Evolutionary conservation across 2,888 invertebrate genomes (phyloP).

Genomic region (Scelioninae gen. 1): DNA sequence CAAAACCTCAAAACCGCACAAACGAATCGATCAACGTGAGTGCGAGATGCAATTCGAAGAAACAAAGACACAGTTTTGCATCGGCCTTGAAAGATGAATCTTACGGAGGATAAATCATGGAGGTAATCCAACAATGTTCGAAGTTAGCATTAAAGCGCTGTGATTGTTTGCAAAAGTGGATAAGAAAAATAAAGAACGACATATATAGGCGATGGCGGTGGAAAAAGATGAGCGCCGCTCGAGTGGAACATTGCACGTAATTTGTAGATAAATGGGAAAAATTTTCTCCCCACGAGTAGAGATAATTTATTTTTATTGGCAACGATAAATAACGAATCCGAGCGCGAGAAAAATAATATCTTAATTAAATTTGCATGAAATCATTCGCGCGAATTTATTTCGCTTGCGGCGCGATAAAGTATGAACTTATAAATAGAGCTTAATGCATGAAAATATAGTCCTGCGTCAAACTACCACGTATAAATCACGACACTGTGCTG

Average conservation of each 20-base stretch:
- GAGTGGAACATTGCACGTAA: slow-evolving; percentile 23
- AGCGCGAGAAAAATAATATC: slow-evolving; percentile 20
- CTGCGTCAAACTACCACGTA: slow-evolving; percentile 41
- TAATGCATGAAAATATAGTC: slow-evolving; percentile 51
- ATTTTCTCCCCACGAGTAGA: neutral
- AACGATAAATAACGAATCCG: slow-evolving; percentile 4
- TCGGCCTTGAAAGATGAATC: slow-evolving; percentile 30
- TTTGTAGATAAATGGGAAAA: slow-evolving; percentile 30
- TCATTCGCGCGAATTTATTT: slow-evolving; percentile 43
- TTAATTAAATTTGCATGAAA: slow-evolving; percentile 47
- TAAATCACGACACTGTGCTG: slow-evolving; percentile 51
- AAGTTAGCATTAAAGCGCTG: slow-evolving; percentile 29
- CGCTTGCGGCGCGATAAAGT: slow-evolving; percentile 7
- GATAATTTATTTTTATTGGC: slow-evolving; percentile 1
- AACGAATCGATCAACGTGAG: slow-evolving; percentile 53
- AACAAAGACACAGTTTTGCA: slow-evolving; percentile 61
- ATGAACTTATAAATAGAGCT: slow-evolving; percentile 44
- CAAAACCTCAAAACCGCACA: slow-evolving; percentile 54
- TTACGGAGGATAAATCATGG: slow-evolving; percentile 53
- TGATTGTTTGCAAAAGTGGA: slow-evolving; percentile 28
- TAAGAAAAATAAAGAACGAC: slow-evolving; percentile 5
- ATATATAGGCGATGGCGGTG: slow-evolving; percentile 1
- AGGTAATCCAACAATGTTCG: slow-evolving; percentile 39
- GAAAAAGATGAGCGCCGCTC: slow-evolving; percentile 15
- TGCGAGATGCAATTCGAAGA: slow-evolving; percentile 51